Percentiles rank a stretch among this genome's conserved stretches.
Conservation (phyloP, 1,140 invertebrate genomes). For the Teleopsis dalmanni region DNA sequence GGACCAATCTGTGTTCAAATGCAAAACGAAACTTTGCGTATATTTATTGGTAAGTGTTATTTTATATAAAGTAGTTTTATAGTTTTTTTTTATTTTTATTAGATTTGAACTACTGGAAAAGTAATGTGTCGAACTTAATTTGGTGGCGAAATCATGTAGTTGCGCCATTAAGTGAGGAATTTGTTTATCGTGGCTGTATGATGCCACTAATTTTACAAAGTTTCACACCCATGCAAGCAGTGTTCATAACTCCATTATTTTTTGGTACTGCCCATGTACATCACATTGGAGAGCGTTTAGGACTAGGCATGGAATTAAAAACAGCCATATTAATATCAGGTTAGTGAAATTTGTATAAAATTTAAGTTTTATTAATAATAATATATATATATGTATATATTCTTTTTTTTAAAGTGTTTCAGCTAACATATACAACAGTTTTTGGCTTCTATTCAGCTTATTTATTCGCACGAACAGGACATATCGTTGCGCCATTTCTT, state of each 20-base stretch:
- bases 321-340: conserved; percentile 61
- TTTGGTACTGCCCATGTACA: conserved; percentile 93
- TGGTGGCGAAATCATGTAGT: conserved; percentile 87
- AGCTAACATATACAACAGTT: conserved; percentile 82
- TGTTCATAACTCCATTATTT: conserved; percentile 82
- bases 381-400: conserved; percentile 10
- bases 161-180: conserved; percentile 90
- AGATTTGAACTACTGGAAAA: conserved; percentile 72
- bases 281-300: conserved; percentile 76
- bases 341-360: conserved; percentile 46
- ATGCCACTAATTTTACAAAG: conserved; percentile 79
- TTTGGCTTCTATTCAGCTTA: conserved; percentile 92
- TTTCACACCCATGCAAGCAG: conserved; percentile 63
- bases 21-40: conserved; percentile 58
- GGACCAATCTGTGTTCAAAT: conserved; percentile 71
- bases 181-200: conserved; percentile 92
- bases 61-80: conserved; percentile 7
- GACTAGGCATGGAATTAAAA: conserved; percentile 58
- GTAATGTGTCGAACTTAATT: conserved; percentile 62
- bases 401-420: conserved; percentile 62
- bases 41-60: conserved; percentile 57
- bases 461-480: conserved; percentile 76
- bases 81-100: conserved; percentile 18
- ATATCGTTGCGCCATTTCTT: conserved; percentile 78
- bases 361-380: conserved; percentile 10